Evolutionary conservation across 2,888 invertebrate species (phyloP).

Genomic region (Adineta ricciae): DNA sequence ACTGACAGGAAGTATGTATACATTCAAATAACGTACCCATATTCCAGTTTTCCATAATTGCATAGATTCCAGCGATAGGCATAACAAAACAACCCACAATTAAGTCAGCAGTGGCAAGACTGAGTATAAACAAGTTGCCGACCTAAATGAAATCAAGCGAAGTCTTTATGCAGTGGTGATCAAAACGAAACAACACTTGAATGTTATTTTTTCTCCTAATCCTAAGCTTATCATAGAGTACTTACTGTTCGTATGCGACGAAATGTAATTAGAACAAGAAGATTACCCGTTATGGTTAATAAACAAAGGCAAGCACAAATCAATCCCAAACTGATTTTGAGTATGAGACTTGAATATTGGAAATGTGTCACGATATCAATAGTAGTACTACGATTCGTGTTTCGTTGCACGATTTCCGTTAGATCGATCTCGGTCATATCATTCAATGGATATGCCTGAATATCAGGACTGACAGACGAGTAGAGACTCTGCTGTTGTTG

Average conservation of each 20-base stretch:
- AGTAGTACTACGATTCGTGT: neutral
- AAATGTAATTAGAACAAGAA: neutral
- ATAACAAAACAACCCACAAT: slow-evolving; percentile 53
- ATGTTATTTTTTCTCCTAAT: too few relatives aligned
- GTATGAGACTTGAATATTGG: neutral
- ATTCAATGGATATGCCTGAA: neutral
- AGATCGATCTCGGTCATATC: neutral
- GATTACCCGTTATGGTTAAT: slow-evolving; percentile 5
- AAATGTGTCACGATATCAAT: neutral
- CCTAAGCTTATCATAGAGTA: neutral
- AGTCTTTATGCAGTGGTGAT: neutral
- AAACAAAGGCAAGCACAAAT: neutral
- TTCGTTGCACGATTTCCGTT: neutral
- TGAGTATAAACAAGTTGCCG: slow-evolving; percentile 55
- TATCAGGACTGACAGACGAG: neutral
- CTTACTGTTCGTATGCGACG: slow-evolving; percentile 1
- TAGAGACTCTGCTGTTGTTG: neutral
- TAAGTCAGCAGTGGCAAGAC: slow-evolving; percentile 53
- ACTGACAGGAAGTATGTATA: neutral
- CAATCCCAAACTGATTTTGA: neutral
- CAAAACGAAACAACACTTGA: too few relatives aligned
- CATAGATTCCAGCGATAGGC: slow-evolving; percentile 54
- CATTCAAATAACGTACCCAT: slow-evolving; percentile 23
- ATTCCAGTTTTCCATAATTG: slow-evolving; percentile 48
- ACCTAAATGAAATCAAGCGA: slow-evolving; percentile 43